phyloP scores from a whole-genome alignment of 2,888 invertebrate genomes.

The Dromius quadrimaculatus region DNA sequence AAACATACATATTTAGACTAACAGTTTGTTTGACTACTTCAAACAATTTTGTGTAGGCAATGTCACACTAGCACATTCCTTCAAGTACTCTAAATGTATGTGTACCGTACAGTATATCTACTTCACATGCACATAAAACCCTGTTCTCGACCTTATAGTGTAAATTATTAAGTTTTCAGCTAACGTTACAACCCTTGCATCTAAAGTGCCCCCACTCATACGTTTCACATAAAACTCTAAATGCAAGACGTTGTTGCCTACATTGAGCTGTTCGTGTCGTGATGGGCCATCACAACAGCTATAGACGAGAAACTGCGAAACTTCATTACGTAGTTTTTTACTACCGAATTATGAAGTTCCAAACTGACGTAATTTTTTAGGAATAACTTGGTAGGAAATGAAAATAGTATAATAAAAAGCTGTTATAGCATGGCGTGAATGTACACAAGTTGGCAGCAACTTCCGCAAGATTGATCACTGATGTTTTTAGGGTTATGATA shows the following conservation, averaged over 20 bases:
- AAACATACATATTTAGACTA: background rate
- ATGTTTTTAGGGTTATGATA: too few species aligned
- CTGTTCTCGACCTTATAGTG: background rate
- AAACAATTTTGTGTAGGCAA: background rate
- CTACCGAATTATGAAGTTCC: background rate
- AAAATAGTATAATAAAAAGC: background rate
- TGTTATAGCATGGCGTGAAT: too few species aligned
- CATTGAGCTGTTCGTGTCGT: background rate
- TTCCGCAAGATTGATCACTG: too few species aligned
- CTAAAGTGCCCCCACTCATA: too few species aligned
- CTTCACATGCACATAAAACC: slow-evolving; percentile 10
- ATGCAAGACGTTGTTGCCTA: background rate
- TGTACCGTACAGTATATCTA: background rate
- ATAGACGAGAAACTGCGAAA: background rate
- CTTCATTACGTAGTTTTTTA: background rate
- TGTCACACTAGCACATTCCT: too few species aligned
- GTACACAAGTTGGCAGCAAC: too few species aligned
- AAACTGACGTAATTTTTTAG: background rate
- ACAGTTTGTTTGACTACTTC: slow-evolving; percentile 1
- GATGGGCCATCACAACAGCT: background rate
- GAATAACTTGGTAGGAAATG: background rate
- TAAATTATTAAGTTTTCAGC: slow-evolving; percentile 24
- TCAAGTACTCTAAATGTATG: background rate
- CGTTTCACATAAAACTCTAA: background rate
- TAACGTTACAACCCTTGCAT: slow-evolving; percentile 2